A percentile compares a stretch with the other conserved stretches of the same genome.
Conservation (phyloP, 1,140 invertebrate genomes). For the Drosophila subpulchrella region DNA sequence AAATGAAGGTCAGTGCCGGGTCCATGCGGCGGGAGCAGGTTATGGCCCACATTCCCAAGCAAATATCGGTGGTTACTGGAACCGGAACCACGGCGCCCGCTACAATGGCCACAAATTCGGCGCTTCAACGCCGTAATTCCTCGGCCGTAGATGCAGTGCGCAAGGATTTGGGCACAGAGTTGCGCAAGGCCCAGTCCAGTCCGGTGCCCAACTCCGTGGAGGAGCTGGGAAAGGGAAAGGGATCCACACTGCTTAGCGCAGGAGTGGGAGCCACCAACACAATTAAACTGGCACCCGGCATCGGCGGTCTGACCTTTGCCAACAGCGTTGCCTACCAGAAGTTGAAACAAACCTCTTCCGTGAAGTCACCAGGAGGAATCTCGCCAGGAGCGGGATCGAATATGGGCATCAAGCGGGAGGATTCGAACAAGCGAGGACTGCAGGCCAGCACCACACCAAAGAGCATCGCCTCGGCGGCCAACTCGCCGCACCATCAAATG, state of each 20-base stretch:
- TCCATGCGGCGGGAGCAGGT: slow-evolving; percentile 76
- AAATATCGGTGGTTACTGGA: slow-evolving; percentile 80
- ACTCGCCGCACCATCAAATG: slow-evolving; percentile 72
- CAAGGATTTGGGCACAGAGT: slow-evolving; percentile 72
- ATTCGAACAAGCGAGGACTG: slow-evolving; percentile 61
- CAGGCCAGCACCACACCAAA: slow-evolving; percentile 69
- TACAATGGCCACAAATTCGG: slow-evolving; percentile 73
- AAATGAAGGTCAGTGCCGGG: slow-evolving; percentile 86
- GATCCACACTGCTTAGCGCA: slow-evolving; percentile 33
- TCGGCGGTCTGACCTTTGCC: slow-evolving; percentile 83
- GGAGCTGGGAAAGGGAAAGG: slow-evolving; percentile 42
- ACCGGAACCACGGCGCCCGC: slow-evolving; percentile 56
- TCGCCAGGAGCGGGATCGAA: slow-evolving; percentile 43
- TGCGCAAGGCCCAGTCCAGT: slow-evolving; percentile 61
- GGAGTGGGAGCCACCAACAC: slow-evolving; percentile 57
- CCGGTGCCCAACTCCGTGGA: slow-evolving; percentile 33
- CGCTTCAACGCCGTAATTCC: slow-evolving; percentile 64
- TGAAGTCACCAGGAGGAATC: slow-evolving; percentile 51
- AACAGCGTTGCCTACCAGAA: slow-evolving; percentile 82
- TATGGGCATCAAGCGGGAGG: slow-evolving; percentile 64
- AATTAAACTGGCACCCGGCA: slow-evolving; percentile 81
- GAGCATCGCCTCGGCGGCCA: slow-evolving; percentile 73
- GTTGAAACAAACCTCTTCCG: slow-evolving; percentile 68
- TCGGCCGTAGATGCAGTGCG: slow-evolving; percentile 75
- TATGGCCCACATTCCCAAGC: slow-evolving; percentile 86